Percentiles rank a stretch among this genome's conserved stretches.
These are phyloP conservation scores for Cyclophora punctaria DNA, from an alignment of 2,888 invertebrate genomes.

Conservation along the genomic window DNA sequence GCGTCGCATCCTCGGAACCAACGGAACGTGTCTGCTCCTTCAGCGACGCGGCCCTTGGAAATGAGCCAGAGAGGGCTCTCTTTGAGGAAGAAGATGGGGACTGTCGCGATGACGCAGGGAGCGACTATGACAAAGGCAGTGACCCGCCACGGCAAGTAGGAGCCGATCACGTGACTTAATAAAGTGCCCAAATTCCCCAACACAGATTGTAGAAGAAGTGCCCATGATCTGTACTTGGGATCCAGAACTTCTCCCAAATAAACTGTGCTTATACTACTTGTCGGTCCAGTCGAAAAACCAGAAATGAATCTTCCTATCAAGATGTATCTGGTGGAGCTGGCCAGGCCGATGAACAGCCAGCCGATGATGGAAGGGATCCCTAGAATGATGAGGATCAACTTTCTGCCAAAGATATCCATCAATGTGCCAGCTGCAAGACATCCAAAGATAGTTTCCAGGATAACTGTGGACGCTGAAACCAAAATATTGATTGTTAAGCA, in stretches of 20 bases:
- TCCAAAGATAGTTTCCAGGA: constrained; percentile 38
- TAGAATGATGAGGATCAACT: constrained; percentile 30
- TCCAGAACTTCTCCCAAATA: constrained; percentile 42
- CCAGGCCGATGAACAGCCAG: constrained; percentile 35
- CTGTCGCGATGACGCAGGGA: constrained; percentile 1
- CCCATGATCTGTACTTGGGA: constrained; percentile 27
- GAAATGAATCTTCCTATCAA: constrained; percentile 37
- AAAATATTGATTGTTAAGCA: not conserved
- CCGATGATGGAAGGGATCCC: constrained; percentile 31
- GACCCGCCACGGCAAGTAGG: constrained; percentile 6
- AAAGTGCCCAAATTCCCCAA: constrained; percentile 3
- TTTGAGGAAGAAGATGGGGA: constrained; percentile 14
- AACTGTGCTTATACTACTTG: constrained; percentile 31
- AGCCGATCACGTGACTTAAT: constrained; percentile 7
- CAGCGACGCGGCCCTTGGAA: constrained; percentile 24
- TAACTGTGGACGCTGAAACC: constrained; percentile 37
- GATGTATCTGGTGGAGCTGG: constrained; percentile 25
- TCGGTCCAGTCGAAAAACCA: constrained; percentile 34
- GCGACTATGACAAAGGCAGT: constrained; percentile 2
- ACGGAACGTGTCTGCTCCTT: constrained; percentile 24
- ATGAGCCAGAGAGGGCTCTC: constrained; percentile 38
- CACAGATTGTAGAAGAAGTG: constrained; percentile 2
- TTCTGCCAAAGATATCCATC: constrained; percentile 39
- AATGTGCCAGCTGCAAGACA: constrained; percentile 35
- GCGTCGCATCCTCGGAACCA: constrained; percentile 29